Evolutionary conservation across 2,888 invertebrate species (phyloP).

Genomic region (Agrilus cyanescens): DNA sequence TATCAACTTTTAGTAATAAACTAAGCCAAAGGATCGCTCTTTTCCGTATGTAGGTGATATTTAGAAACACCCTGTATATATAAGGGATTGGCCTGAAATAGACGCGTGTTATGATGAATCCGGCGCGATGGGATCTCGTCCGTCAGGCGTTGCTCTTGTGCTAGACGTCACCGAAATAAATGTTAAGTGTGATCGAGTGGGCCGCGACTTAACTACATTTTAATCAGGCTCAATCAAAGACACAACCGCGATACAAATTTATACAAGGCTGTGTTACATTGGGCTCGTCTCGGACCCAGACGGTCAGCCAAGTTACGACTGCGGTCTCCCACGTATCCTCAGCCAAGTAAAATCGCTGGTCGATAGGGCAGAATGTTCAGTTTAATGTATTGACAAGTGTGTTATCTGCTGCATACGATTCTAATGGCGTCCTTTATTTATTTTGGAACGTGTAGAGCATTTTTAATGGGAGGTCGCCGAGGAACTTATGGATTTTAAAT

Average conservation of each 20-base stretch:
- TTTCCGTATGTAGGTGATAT: too few species aligned
- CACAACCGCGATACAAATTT: conserved; percentile 37
- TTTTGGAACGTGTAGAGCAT: conserved; percentile 31
- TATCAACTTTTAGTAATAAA: too few species aligned
- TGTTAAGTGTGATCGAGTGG: conserved; percentile 28
- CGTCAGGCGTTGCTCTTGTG: background rate
- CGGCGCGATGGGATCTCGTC: background rate
- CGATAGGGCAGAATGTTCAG: conserved; percentile 30
- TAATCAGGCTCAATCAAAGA: conserved; percentile 36
- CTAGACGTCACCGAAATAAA: conserved; percentile 17
- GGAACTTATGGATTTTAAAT: conserved; percentile 30
- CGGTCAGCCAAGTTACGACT: conserved; percentile 16
- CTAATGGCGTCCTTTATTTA: conserved; percentile 37
- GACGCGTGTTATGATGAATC: background rate
- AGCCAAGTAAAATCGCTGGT: conserved; percentile 15
- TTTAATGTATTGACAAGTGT: conserved; percentile 37
- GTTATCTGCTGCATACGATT: conserved; percentile 35
- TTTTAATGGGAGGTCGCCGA: conserved; percentile 26
- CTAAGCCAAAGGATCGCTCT: too few species aligned
- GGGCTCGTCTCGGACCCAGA: conserved; percentile 30
- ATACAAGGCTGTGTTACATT: conserved; percentile 35
- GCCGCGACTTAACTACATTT: conserved; percentile 35
- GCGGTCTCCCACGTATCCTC: background rate
- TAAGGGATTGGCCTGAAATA: too few species aligned
- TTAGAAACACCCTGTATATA: too few species aligned